Base-by-base conservation (phyloP, 2,113 vertebrate species). In the Heteronetta atricapilla region DNA sequence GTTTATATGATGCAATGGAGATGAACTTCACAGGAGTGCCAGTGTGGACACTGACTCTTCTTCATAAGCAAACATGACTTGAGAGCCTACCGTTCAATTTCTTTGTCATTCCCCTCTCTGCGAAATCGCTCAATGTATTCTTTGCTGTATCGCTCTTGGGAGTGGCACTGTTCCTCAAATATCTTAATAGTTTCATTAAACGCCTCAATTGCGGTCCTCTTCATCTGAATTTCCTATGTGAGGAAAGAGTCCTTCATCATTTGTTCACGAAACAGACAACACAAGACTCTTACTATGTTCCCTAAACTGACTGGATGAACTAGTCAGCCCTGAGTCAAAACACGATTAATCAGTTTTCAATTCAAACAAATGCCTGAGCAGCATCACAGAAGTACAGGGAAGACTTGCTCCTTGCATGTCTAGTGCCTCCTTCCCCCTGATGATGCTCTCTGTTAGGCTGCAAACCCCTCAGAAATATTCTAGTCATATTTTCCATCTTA, bases 141-240 rank as follows among this genome's bases (percentile, higher is more conserved):
- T 89, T 99, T 99, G 97, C 99, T 99, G 73, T 98, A 98, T 31
- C 98, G 98, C 92, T 99, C 99, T 95, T 99, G 99, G 16, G 99
- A 98, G 55, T 99, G 98, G 97, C 99, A 99, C 96, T 99, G 99
- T 58, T 99, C 99, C 97, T 99, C 98, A 78, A 99, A 99, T 97
- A 99, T 99, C 97, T 99, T 98, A 98, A 99, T 99, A 18, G 99
- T 99, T 97, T 99, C 99, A 91, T 98, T 99, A 97, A 99, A 99
- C 40, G 99, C 99, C 97, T 99, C 99, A 10, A 99, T 99, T 64
- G 99, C 98, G 0, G 99, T 99, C 87, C 99, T 98, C 94, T 99
- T 99, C 99, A 99, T 99, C 97, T 99, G 99, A 94, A 99, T 99
- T 98, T 99, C 99, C 99, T 99, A 83, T 3, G 88, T 50, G 58